Evolutionary conservation across 23 tunicate genomes (phyloP).

Genomic region (Botrylloides violaceus): DNA sequence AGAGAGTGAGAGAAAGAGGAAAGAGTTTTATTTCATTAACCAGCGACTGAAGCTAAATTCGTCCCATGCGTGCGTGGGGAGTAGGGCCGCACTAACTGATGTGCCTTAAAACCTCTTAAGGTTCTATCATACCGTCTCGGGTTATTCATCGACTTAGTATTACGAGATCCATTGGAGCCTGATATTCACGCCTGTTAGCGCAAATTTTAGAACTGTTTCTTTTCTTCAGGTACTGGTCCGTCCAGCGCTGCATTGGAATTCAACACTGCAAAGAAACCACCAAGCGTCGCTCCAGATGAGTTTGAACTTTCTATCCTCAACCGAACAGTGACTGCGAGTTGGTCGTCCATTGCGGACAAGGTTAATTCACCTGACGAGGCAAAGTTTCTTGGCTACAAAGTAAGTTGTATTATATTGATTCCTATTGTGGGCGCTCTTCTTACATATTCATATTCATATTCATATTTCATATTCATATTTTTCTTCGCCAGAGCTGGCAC

Average conservation of each 20-base stretch:
- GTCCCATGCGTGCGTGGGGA: no score
- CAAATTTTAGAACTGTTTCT: background rate
- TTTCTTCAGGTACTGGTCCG: constrained; percentile 49
- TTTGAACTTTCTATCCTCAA: constrained; percentile 9
- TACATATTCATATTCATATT: no score
- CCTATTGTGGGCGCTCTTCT: no score
- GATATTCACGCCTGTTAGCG: no score
- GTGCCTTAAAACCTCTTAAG: no score
- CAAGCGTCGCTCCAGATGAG: constrained; percentile 29
- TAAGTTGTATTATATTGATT: background rate
- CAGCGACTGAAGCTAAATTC: background rate
- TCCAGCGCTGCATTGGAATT: constrained; percentile 32
- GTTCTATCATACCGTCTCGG: no score
- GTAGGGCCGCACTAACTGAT: no score
- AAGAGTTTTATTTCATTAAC: background rate
- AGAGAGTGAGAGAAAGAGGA: background rate
- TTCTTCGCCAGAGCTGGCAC: no score
- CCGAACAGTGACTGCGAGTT: constrained; percentile 12
- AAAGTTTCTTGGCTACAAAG: constrained; percentile 28
- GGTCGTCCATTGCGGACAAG: constrained; percentile 19
- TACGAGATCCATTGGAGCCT: no score
- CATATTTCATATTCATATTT: background rate
- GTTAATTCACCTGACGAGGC: background rate
- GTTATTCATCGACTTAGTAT: no score
- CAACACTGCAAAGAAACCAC: constrained; percentile 43